Evolutionary conservation across 2,888 invertebrate species (phyloP).

Genomic region (Halocaridina rubra): DNA sequence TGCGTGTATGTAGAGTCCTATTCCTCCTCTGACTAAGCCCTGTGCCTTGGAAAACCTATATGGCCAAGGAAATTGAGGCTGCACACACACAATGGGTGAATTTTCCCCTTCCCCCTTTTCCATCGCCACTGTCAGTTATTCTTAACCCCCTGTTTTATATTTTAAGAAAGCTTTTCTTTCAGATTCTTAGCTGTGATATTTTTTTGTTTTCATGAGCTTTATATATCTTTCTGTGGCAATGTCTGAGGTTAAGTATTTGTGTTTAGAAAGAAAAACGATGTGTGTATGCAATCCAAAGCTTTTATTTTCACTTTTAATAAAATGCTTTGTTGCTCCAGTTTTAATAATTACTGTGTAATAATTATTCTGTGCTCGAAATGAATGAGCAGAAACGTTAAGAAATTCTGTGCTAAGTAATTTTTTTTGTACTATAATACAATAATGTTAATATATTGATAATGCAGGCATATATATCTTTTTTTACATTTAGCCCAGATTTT

Average conservation of each 20-base stretch:
- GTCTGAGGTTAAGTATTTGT: slow-evolving; percentile 2
- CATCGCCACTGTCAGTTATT: too few species aligned
- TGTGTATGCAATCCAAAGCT: background rate
- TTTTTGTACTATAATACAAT: too few species aligned
- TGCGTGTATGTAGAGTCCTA: too few species aligned
- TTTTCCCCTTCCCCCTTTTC: background rate
- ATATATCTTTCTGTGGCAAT: slow-evolving; percentile 3
- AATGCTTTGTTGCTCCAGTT: too few species aligned
- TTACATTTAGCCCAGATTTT: background rate
- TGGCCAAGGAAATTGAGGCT: background rate
- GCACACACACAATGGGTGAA: background rate
- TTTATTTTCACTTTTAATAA: too few species aligned
- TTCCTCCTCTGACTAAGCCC: too few species aligned
- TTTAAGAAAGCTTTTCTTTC: slow-evolving; percentile 41
- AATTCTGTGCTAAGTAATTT: too few species aligned
- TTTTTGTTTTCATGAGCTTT: slow-evolving; percentile 43
- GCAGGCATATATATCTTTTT: background rate
- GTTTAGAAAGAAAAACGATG: background rate
- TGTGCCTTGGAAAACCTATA: too few species aligned
- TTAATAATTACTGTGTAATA: too few species aligned
- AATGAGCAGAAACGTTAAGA: too few species aligned
- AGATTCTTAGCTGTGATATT: slow-evolving; percentile 53
- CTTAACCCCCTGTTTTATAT: background rate
- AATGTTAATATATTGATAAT: background rate
- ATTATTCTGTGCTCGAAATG: too few species aligned